phyloP scores from a whole-genome alignment of 2,113 vertebrate species.

The Pterocles burchelli region DNA sequence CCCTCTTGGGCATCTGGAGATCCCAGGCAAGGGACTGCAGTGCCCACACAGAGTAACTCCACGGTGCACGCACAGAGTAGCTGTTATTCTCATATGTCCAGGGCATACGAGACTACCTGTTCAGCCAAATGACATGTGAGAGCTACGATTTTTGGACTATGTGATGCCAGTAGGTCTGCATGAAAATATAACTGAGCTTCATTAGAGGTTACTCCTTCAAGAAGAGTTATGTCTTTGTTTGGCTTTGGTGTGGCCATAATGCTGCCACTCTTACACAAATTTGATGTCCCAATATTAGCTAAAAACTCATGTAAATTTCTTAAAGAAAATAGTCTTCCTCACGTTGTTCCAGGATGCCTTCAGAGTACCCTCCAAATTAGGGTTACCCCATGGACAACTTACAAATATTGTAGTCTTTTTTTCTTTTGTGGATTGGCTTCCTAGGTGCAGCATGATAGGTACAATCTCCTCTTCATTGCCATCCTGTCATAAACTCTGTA shows the following conservation, averaged over 20 bases:
- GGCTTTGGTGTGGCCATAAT: neutral
- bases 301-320: neutral
- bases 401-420: neutral
- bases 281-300: neutral
- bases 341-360: neutral
- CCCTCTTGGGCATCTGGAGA: neutral
- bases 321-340: neutral
- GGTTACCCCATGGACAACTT: neutral
- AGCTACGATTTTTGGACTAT: neutral
- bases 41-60: neutral
- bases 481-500: neutral
- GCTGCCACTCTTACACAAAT: neutral
- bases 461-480: neutral
- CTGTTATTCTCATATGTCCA: rapidly evolving
- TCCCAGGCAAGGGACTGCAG: neutral
- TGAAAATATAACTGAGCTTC: neutral
- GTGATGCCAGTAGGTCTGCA: neutral
- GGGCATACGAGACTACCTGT: rapidly evolving
- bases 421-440: neutral
- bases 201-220: neutral
- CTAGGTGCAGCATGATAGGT: neutral
- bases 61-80: neutral
- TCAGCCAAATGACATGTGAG: neutral
- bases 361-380: neutral
- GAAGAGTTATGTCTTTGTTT: neutral